Evolutionary conservation across 2,113 vertebrate genomes (phyloP).

Genomic region (Meleagris gallopavo): DNA sequence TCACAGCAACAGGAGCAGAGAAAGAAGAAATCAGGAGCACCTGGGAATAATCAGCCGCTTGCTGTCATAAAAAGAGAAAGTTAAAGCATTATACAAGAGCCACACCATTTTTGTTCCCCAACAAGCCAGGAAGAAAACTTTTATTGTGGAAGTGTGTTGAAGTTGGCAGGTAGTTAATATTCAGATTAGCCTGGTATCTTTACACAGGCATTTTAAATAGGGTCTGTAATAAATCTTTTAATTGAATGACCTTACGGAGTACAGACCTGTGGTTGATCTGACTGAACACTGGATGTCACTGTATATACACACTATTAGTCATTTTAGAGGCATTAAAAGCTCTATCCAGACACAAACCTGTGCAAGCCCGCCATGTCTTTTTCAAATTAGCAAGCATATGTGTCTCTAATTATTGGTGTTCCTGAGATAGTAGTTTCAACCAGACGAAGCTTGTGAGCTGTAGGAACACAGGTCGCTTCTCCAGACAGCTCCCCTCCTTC

Average conservation of each 20-base stretch:
- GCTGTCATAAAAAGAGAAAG: slow-evolving; percentile 80
- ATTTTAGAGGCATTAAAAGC: slow-evolving; percentile 50
- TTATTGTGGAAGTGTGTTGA: slow-evolving; percentile 80
- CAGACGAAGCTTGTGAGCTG: not conserved
- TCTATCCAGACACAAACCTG: not conserved
- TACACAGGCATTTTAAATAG: slow-evolving; percentile 69
- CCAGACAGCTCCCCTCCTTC: not conserved
- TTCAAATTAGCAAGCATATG: not conserved
- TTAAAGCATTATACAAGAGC: slow-evolving; percentile 70
- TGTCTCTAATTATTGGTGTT: not conserved
- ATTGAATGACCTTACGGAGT: slow-evolving; percentile 49
- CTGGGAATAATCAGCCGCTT: slow-evolving; percentile 81
- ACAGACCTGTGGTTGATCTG: slow-evolving; percentile 64
- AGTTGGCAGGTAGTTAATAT: slow-evolving; percentile 81
- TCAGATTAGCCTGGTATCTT: slow-evolving; percentile 77
- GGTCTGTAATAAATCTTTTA: slow-evolving; percentile 63
- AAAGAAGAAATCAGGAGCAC: slow-evolving; percentile 74
- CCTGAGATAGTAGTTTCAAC: not conserved
- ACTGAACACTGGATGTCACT: slow-evolving; percentile 74
- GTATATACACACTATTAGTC: slow-evolving; percentile 71
- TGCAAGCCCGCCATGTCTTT: not conserved
- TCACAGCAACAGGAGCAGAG: slow-evolving; percentile 74
- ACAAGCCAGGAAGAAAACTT: slow-evolving; percentile 80
- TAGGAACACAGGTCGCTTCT: not conserved
- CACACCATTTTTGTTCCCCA: slow-evolving; percentile 74